Evolutionary conservation across 2,888 invertebrate genomes (phyloP), one percentile per base, ranked within the genome.

Genomic region (Ochlodes sylvanus): DNA sequence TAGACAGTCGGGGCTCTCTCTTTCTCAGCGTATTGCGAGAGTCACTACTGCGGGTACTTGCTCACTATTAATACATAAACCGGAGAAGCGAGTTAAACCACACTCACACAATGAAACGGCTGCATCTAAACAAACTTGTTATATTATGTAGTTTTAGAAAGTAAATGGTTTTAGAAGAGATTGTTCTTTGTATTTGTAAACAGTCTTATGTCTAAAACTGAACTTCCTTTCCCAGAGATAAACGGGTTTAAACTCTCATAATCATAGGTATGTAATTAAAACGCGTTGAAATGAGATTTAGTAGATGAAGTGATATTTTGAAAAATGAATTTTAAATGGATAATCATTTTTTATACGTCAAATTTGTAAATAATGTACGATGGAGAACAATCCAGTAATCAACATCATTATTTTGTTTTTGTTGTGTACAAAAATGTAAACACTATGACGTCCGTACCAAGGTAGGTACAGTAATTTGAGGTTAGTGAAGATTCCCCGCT

Each of bases 1-100:
- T 70, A 74, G 78, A 73, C 74, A 76, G 76, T 78, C 38, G 42
- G 34, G 61, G 81, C 86, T 88, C 85, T 85, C 85, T 84, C 84
- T 84, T 84, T 84, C 78, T 76, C 75, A 76, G 75, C 76, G 72
- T 76, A 73, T 80, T 81, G 78, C 79, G 76, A 82, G 75, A 78
- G 77, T 77, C 79, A 76, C 77, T 65, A 47, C 44, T 57, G 15
- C 50, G 50, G 19, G 19, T 50, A 75, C 75, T 73, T 74, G 73
- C 19, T 17, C 19, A 50, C 74, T 77, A 73, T 70, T 67, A 72
- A 71, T 71, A 70, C 69, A 70, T 69, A 72, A 68, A 67, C 70
- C 68, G 64, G 69, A 67, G 69, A 56, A 63, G 64, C 68, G 55
- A 62, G 61, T 62, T 44, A 47, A 56, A 55, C 60, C 42, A 15